Evolutionary conservation across 2,797 vertebrate genomes (phyloP).

Genomic region (Oreortyx pictus): DNA sequence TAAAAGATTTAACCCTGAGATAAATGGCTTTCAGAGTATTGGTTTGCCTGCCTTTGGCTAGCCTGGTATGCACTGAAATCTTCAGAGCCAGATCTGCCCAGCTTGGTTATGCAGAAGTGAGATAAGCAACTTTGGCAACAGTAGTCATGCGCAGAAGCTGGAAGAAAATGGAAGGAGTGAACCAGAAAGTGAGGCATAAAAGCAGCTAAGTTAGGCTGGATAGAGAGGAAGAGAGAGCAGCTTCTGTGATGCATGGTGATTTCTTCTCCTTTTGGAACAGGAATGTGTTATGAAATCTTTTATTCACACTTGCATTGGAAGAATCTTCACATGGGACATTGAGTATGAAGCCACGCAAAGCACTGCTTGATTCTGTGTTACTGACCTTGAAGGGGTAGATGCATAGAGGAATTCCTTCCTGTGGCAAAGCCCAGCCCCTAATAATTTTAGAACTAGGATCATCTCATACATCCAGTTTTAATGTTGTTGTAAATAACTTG

Average conservation of each 20-base stretch:
- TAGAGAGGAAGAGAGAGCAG: neutral
- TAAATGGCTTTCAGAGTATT: neutral
- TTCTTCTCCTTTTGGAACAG: neutral
- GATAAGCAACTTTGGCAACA: neutral
- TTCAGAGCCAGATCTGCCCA: neutral
- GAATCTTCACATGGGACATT: neutral
- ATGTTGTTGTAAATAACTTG: fast-evolving
- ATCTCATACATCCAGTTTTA: neutral
- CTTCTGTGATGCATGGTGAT: neutral
- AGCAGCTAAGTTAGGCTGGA: neutral
- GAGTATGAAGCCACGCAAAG: neutral
- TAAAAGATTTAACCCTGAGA: neutral
- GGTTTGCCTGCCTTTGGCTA: neutral
- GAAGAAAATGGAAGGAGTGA: neutral
- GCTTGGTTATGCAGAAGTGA: neutral
- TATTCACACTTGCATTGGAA: neutral
- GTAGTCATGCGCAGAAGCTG: neutral
- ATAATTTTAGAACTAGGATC: neutral
- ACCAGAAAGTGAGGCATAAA: neutral
- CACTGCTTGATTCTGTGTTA: neutral
- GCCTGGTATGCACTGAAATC: neutral
- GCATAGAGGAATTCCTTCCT: neutral
- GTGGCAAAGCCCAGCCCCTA: neutral
- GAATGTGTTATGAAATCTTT: neutral
- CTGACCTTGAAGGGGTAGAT: neutral